Evolutionary conservation across 2,888 invertebrate species (phyloP).

Genomic region (Drosophila demipolita): DNA sequence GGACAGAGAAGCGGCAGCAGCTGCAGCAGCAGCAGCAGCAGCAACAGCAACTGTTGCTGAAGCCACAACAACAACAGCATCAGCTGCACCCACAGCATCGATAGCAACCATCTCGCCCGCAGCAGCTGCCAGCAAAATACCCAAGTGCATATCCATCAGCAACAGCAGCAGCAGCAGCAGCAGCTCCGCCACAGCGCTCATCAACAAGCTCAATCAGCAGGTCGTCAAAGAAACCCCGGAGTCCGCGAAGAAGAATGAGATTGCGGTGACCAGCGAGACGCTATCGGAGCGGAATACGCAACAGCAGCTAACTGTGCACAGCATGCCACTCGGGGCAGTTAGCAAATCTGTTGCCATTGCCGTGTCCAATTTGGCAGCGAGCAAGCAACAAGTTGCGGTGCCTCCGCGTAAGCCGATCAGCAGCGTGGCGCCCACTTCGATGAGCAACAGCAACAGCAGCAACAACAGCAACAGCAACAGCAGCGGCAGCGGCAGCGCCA

Average conservation of each 20-base stretch:
- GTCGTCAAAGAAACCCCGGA: constrained; percentile 49
- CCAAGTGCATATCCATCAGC: constrained; percentile 71
- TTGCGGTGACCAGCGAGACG: constrained; percentile 81
- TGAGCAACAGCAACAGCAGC: constrained; percentile 75
- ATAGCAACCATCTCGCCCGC: constrained; percentile 37
- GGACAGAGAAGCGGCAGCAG: constrained; percentile 68
- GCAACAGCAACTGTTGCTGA: constrained; percentile 20
- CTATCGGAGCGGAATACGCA: constrained; percentile 82
- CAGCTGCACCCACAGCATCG: constrained; percentile 35
- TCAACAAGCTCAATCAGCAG: constrained; percentile 75
- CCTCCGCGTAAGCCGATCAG: constrained; percentile 92
- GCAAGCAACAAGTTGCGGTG: constrained; percentile 71
- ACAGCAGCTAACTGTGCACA: constrained; percentile 86
- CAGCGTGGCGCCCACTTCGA: constrained; percentile 93
- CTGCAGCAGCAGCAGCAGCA: constrained; percentile 59
- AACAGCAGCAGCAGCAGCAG: constrained; percentile 47
- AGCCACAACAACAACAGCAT: constrained; percentile 22
- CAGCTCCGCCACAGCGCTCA: constrained; percentile 68
- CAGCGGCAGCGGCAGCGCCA: constrained; percentile 47
- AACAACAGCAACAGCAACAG: neutral
- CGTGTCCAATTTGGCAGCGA: constrained; percentile 71
- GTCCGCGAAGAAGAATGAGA: constrained; percentile 66
- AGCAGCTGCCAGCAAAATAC: constrained; percentile 72
- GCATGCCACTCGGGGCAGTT: constrained; percentile 86
- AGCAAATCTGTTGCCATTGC: constrained; percentile 84